Conservation (phyloP, 1,140 invertebrate species). For the Cardiocondyla obscurior region DNA sequence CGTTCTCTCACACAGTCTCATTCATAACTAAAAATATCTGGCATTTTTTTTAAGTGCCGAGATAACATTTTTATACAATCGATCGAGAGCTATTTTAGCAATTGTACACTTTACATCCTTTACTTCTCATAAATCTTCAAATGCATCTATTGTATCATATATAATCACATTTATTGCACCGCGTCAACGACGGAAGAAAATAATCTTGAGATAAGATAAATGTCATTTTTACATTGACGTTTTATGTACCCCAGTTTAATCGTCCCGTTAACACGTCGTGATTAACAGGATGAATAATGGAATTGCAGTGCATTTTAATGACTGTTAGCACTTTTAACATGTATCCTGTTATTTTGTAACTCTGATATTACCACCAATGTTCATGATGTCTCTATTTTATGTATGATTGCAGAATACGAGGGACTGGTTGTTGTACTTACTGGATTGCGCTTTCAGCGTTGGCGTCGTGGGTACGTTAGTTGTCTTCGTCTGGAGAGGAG, state of each 20-base stretch:
- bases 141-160: no score
- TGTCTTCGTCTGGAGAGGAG: conserved; percentile 94
- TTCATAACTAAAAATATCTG: no score
- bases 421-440: conserved; percentile 89
- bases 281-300: not conserved
- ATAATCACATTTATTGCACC: not conserved
- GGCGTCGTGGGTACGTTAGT: conserved; percentile 92
- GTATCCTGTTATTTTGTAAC: not conserved
- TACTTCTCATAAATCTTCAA: not conserved
- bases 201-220: conserved; percentile 1
- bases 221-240: not conserved
- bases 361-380: conserved; percentile 1
- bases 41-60: no score
- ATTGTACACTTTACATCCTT: not conserved
- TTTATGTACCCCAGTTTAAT: not conserved
- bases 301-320: not conserved
- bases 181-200: not conserved
- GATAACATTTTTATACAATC: not conserved
- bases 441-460: conserved; percentile 94
- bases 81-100: not conserved
- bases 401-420: conserved; percentile 86
- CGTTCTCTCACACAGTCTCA: not conserved
- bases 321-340: conserved; percentile 19
- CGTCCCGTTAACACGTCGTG: not conserved
- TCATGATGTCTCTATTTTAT: conserved; percentile 59